Percentiles rank a stretch among this genome's conserved stretches.
phyloP scores from a whole-genome alignment of 2,113 vertebrate species.

The Willisornis vidua region DNA sequence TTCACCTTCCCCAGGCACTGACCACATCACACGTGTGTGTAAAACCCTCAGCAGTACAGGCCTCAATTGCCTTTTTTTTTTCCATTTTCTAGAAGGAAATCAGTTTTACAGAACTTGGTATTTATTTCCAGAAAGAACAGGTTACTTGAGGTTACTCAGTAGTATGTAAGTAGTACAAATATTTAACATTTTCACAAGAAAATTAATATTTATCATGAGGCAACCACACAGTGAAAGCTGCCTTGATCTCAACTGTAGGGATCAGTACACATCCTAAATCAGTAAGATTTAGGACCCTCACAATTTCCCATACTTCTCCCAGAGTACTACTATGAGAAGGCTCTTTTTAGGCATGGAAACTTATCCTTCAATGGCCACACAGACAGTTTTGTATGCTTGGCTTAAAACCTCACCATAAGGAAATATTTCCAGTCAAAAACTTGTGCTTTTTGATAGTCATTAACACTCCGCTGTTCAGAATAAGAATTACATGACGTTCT shows the following conservation, averaged over 20 bases:
- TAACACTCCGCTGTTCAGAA: neutral
- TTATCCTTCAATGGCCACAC: neutral
- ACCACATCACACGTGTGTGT: rapidly evolving
- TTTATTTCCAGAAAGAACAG: neutral
- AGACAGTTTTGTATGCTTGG: neutral
- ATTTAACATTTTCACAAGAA: neutral
- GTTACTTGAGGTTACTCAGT: neutral
- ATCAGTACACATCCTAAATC: neutral
- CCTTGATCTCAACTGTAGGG: neutral
- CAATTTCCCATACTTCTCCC: neutral
- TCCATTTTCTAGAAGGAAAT: neutral
- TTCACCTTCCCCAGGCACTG: neutral
- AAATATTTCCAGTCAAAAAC: neutral
- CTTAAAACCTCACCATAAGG: neutral
- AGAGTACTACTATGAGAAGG: neutral
- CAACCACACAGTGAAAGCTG: neutral
- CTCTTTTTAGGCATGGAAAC: neutral
- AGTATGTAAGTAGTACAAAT: neutral
- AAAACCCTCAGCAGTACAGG: neutral
- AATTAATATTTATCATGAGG: neutral
- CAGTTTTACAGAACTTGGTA: neutral
- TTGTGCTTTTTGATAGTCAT: neutral
- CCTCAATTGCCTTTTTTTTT: neutral
- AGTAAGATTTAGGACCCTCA: neutral
- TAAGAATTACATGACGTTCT: neutral